These are phyloP conservation scores for Saccostrea echinata DNA, from an alignment of 1,140 invertebrate genomes.

Conservation along the genomic window DNA sequence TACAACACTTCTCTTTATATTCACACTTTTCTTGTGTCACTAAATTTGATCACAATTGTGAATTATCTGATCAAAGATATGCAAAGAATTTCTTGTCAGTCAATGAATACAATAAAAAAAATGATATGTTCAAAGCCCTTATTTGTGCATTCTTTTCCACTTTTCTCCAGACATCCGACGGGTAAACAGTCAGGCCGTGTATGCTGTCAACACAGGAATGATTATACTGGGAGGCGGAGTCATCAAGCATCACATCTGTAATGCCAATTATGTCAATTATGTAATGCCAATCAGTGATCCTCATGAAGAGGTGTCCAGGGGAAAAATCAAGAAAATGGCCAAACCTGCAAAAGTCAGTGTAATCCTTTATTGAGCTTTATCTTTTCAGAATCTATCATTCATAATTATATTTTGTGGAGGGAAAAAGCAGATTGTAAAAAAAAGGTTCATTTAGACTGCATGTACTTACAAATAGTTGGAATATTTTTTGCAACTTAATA, in stretches of 20 bases:
- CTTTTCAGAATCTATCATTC: too few species aligned
- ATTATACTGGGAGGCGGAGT: constrained; percentile 98
- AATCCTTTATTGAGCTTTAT: neutral
- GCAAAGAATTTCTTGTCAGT: too few species aligned
- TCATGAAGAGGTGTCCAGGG: constrained; percentile 99
- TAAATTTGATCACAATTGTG: too few species aligned
- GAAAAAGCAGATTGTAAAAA: too few species aligned
- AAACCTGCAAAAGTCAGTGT: constrained; percentile 90
- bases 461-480: neutral
- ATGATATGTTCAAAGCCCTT: neutral
- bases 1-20: too few species aligned
- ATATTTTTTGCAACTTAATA: neutral
- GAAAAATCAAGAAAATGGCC: constrained; percentile 95
- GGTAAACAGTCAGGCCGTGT: constrained; percentile 96
- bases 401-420: too few species aligned
- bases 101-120: too few species aligned
- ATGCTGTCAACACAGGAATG: constrained; percentile 95
- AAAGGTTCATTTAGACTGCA: neutral
- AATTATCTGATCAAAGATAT: too few species aligned
- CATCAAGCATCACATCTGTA: constrained; percentile 99
- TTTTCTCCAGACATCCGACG: constrained; percentile 87
- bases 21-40: too few species aligned
- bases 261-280: constrained; percentile 83
- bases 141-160: neutral
- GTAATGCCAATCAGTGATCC: constrained; percentile 88